Base-by-base conservation (phyloP, 1,140 invertebrate genomes). In the Chymomyza costata region DNA sequence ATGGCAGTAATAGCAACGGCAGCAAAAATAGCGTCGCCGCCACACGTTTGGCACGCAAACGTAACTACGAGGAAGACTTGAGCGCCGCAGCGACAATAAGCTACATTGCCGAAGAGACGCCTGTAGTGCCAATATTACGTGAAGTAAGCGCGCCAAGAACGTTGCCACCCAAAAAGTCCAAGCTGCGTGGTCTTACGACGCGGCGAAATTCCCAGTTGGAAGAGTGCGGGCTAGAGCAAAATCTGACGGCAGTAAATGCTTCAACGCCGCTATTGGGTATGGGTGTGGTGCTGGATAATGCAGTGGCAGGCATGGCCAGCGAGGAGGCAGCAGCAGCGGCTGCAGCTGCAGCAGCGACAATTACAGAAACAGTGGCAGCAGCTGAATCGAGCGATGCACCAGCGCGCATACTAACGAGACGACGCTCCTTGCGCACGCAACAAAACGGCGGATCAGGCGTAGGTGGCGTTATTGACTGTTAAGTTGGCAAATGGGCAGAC, bases 161-260 rank as follows among this genome's bases (percentile, higher is more conserved):
- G n/a, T 41, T 82, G 32, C 78, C 78, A 37, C 83, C 78, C 17
- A 67, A 87, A 69, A 86, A 87, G 82, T 80, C 88, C 71, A 80
- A 86, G 48, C 40, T 84, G 19, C 65, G 82, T 6, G 59, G 64
- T 19, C 25, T 83, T 10, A 10, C 73, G 8, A 52, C 74, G 3
- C 37, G 61, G 19, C 56, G 74, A 2, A 73, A 25, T 92, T 93
- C 78, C 87, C 92, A 61, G 19, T 32, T 66, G 84, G 92, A 53
- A 87, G 92, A 58, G 90, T 25, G 21, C 21, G 8, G 3, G 5
- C 16, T 21, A 85, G 92, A 54, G 86, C 91, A 50, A 89, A 90
- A 31, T 91, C 90, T 52, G n/a, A 17, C 46, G 16, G 37, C 46
- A 14, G 87, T 53, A 84, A 89, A 49, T 86, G 88, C 80, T 71